Evolutionary conservation across 2,888 invertebrate genomes (phyloP).

Genomic region (Lumbricus terrestris): DNA sequence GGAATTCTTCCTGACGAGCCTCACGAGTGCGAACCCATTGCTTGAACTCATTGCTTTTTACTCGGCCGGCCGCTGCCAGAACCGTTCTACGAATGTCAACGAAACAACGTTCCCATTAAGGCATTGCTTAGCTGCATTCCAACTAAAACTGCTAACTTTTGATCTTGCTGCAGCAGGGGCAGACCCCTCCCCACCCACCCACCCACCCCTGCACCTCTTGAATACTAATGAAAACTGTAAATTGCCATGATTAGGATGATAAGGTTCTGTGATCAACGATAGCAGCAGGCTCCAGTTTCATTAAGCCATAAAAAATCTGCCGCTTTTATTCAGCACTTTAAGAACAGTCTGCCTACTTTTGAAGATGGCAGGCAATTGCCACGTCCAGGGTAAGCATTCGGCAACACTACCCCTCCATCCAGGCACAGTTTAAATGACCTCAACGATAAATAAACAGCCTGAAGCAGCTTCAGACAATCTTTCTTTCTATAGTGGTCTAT

Average conservation of each 20-base stretch:
- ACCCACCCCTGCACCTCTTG: not conserved
- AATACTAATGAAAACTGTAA: not conserved
- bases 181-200: no score
- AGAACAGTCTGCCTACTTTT: no score
- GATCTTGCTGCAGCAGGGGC: not conserved
- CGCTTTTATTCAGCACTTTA: slow-evolving; percentile 3
- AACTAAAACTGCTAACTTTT: not conserved
- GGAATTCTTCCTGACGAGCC: not conserved
- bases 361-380: not conserved
- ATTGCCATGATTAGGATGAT: not conserved
- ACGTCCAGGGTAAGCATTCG: not conserved
- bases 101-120: not conserved
- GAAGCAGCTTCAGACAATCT: not conserved
- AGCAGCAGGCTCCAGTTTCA: not conserved
- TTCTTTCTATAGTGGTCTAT: not conserved
- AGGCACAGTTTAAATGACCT: not conserved
- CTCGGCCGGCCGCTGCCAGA: not conserved
- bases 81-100: not conserved
- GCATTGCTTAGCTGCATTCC: not conserved
- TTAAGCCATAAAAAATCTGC: not conserved
- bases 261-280: not conserved
- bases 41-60: not conserved
- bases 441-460: not conserved
- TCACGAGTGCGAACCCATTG: not conserved
- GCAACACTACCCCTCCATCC: not conserved